Evolutionary conservation across 2,888 invertebrate species (phyloP).

Genomic region (Cataglyphis livida): DNA sequence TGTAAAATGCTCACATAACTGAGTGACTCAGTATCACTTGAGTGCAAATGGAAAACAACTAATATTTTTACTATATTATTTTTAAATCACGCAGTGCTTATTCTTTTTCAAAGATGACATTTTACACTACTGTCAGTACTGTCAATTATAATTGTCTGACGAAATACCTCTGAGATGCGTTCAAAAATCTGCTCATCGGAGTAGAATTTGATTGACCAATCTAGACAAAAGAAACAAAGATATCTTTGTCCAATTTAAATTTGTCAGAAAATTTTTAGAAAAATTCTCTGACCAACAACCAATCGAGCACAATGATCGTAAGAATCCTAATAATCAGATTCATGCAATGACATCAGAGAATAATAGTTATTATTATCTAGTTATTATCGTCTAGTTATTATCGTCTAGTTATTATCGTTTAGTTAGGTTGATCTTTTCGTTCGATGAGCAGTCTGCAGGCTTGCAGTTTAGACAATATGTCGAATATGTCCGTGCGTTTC

Average conservation of each 20-base stretch:
- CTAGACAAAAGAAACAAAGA: not conserved
- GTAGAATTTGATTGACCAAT: not conserved
- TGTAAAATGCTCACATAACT: too few species aligned
- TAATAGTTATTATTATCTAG: not conserved
- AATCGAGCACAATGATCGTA: too few species aligned
- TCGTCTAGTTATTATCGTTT: not conserved
- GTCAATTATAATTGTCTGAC: too few species aligned
- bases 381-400: too few species aligned
- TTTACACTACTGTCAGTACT: not conserved
- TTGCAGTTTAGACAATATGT: slow-evolving; percentile 71
- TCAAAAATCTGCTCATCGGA: not conserved
- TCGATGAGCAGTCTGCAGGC: slow-evolving; percentile 64
- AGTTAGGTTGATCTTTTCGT: not conserved
- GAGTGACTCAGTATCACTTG: too few species aligned
- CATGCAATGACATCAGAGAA: too few species aligned
- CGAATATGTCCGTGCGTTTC: slow-evolving; percentile 71
- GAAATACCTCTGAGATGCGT: not conserved
- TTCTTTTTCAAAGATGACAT: not conserved
- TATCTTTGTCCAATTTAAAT: not conserved
- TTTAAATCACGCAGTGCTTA: not conserved
- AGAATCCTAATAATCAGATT: too few species aligned
- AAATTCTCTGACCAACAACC: not conserved
- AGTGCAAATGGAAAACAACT: too few species aligned
- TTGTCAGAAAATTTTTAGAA: not conserved
- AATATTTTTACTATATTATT: not conserved